Percentiles rank a stretch among this genome's conserved stretches.
Evolutionary conservation across 2,888 invertebrate genomes (phyloP).

Genomic region (Phengaris arion): DNA sequence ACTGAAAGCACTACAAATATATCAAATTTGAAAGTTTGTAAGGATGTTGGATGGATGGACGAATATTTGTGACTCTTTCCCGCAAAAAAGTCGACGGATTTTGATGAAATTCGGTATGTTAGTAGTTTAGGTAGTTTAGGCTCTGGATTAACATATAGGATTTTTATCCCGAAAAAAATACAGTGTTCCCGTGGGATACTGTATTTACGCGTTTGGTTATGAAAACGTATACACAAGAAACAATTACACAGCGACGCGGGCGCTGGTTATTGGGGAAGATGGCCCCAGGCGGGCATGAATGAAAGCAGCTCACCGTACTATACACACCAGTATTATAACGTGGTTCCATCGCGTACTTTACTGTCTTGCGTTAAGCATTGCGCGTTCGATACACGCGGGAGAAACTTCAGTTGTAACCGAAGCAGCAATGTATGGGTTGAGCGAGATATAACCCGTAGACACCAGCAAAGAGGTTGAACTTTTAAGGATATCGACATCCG

Average conservation of each 20-base stretch:
- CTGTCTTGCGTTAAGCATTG: conserved; percentile 46
- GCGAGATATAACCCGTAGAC: conserved; percentile 37
- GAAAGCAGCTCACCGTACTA: conserved; percentile 74
- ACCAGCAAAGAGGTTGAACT: conserved; percentile 52
- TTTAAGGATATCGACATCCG: conserved; percentile 78
- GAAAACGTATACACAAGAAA: conserved; percentile 53
- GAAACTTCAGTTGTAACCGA: neutral
- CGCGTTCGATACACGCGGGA: conserved; percentile 35
- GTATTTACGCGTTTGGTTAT: conserved; percentile 30
- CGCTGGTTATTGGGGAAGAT: conserved; percentile 75
- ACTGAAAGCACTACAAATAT: no score
- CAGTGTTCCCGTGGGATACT: no score
- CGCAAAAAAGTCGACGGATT: no score
- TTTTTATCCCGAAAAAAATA: no score
- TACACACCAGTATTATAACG: conserved; percentile 52
- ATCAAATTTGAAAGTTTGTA: no score
- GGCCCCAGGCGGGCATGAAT: conserved; percentile 77
- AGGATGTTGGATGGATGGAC: no score
- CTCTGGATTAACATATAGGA: no score
- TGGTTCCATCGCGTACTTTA: conserved; percentile 37
- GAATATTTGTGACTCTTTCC: no score
- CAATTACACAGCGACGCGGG: conserved; percentile 66
- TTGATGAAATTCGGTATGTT: no score
- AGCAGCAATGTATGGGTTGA: conserved; percentile 46
- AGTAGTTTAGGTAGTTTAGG: no score